Evolutionary conservation across 1,140 invertebrate genomes (phyloP).

Genomic region (Manduca sexta): DNA sequence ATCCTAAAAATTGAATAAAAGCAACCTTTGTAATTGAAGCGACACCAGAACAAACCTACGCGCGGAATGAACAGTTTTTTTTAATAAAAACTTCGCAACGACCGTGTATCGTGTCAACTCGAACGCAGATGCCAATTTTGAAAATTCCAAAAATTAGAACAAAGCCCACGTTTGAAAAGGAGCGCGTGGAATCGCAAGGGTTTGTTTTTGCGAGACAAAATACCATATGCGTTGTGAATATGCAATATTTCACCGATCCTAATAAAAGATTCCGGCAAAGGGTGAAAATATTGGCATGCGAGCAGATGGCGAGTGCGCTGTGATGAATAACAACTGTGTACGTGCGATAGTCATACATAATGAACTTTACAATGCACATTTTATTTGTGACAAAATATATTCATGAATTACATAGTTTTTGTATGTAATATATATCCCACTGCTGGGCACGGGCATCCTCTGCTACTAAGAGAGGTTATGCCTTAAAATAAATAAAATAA

Average conservation of each 20-base stretch:
- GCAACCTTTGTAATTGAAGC: too few relatives aligned
- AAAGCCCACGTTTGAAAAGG: background rate
- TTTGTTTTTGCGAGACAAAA: constrained; percentile 38
- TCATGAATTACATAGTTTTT: too few relatives aligned
- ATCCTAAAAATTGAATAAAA: too few relatives aligned
- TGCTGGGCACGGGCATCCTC: too few relatives aligned
- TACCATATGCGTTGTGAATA: constrained; percentile 45
- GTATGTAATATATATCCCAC: too few relatives aligned
- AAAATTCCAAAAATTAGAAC: constrained; percentile 12
- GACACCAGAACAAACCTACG: background rate
- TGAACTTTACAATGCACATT: too few relatives aligned
- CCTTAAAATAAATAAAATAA: too few relatives aligned
- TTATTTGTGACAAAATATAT: too few relatives aligned
- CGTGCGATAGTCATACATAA: too few relatives aligned
- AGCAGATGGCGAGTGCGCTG: constrained; percentile 27
- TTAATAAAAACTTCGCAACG: constrained; percentile 1
- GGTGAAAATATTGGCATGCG: constrained; percentile 25
- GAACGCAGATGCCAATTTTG: background rate
- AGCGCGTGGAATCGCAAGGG: constrained; percentile 17
- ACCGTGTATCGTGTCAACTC: too few relatives aligned
- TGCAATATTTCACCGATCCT: constrained; percentile 51
- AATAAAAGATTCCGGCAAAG: constrained; percentile 41
- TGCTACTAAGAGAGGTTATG: too few relatives aligned
- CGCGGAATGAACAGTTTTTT: background rate
- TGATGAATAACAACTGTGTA: background rate